A percentile compares a stretch with the other conserved stretches of the same genome.
phyloP scores from a whole-genome alignment of 2,797 vertebrate genomes.

The Melopsittacus undulatus region DNA sequence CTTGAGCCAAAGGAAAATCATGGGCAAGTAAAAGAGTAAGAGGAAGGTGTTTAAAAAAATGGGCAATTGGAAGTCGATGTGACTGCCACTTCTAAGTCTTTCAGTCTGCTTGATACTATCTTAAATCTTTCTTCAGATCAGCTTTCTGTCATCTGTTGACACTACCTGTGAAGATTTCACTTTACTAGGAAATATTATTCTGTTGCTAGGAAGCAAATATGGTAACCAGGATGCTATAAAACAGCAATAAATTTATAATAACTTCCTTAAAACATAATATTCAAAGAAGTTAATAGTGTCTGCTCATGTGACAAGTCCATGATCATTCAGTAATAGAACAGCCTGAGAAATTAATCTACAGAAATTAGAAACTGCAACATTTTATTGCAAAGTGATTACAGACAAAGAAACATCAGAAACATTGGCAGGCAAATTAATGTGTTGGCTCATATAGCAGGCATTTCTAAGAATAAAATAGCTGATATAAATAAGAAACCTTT shows the following conservation, averaged over 20 bases:
- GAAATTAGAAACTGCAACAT: background rate
- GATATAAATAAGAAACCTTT: background rate
- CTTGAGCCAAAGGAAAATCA: background rate
- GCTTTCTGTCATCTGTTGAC: background rate
- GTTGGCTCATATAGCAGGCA: background rate
- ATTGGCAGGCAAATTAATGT: background rate
- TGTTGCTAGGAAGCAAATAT: slow-evolving; percentile 18
- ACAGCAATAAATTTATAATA: background rate
- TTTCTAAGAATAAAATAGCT: background rate
- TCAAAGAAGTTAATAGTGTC: background rate
- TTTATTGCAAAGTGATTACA: background rate
- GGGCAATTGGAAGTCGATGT: background rate
- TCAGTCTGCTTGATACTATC: background rate
- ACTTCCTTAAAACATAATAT: background rate
- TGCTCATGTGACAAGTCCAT: background rate
- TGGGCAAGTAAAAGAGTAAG: background rate
- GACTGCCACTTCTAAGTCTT: background rate
- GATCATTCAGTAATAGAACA: background rate
- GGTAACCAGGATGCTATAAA: background rate
- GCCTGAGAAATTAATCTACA: background rate
- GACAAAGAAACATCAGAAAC: background rate
- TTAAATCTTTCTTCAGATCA: background rate
- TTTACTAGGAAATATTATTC: slow-evolving; percentile 23
- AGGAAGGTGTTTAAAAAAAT: background rate
- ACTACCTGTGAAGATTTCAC: background rate